A percentile compares a stretch with the other conserved stretches of the same genome.
These are phyloP conservation scores for Cairina moschata DNA, from an alignment of 2,113 vertebrate species.

Conservation along the genomic window DNA sequence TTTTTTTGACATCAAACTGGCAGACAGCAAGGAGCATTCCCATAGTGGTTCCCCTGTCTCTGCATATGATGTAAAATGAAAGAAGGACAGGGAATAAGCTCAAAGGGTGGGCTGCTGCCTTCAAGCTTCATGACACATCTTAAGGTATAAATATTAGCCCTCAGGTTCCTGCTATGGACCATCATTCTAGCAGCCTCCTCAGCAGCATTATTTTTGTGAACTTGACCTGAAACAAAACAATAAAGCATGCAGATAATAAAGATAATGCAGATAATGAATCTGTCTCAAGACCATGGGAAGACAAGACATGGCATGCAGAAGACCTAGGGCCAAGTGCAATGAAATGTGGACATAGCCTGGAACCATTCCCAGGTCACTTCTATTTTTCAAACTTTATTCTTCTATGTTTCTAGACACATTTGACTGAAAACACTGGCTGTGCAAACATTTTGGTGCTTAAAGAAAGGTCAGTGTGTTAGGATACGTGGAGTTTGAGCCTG, in stretches of 20 bases:
- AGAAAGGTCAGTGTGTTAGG: neutral
- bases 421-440: neutral
- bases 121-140: neutral
- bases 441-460: neutral
- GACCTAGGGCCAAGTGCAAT: neutral
- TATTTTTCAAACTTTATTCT: neutral
- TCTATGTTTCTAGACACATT: neutral
- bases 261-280: neutral
- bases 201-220: neutral
- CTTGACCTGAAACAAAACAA: neutral
- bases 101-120: neutral
- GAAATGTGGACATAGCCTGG: fast-evolving
- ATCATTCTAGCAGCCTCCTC: neutral
- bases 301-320: neutral
- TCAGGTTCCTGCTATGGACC: neutral
- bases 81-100: neutral
- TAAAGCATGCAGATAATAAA: neutral
- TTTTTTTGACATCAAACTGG: neutral
- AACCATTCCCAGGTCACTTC: neutral
- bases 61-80: neutral
- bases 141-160: neutral
- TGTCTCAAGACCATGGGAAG: neutral
- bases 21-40: neutral
- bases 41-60: neutral
- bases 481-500: no score